A percentile compares a stretch with the other conserved stretches of the same genome.
Evolutionary conservation across 2,888 invertebrate species (phyloP).

Genomic region (Cheilosia scutellata): DNA sequence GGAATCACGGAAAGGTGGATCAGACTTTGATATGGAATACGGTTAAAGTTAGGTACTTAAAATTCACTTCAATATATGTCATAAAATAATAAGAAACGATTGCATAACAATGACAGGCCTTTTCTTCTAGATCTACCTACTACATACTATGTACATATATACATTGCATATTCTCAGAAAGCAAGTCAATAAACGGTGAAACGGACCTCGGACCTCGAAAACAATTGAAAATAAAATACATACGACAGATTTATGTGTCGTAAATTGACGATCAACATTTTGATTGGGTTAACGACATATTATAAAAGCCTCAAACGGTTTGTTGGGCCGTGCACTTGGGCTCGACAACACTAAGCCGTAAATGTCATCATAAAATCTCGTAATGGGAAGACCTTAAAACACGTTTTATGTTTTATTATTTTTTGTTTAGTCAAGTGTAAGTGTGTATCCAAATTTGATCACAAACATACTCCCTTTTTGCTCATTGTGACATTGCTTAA

Average conservation of each 20-base stretch:
- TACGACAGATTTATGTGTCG: conserved; percentile 57
- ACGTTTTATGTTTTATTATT: conserved; percentile 65
- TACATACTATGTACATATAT: neutral
- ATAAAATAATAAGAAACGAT: conserved; percentile 44
- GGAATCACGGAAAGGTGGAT: neutral
- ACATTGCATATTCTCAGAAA: conserved; percentile 35
- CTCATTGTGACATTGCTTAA: conserved; percentile 36
- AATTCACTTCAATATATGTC: conserved; percentile 45
- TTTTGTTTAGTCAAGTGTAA: conserved; percentile 15
- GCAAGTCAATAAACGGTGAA: conserved; percentile 47
- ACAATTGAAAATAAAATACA: conserved; percentile 53
- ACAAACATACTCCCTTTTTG: conserved; percentile 21
- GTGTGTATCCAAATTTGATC: conserved; percentile 17
- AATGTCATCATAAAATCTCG: conserved; percentile 51
- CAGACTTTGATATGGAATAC: neutral
- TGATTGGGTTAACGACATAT: conserved; percentile 68
- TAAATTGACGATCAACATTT: conserved; percentile 33
- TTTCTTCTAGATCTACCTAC: conserved; percentile 1
- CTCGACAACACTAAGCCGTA: conserved; percentile 54
- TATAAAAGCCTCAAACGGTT: conserved; percentile 55
- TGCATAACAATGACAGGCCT: conserved; percentile 22
- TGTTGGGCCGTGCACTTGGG: conserved; percentile 46
- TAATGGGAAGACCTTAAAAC: conserved; percentile 19
- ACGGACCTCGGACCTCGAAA: conserved; percentile 37
- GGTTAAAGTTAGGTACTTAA: neutral